Conservation (phyloP, 2,888 invertebrate species). For the Rotaria sp. region DNA sequence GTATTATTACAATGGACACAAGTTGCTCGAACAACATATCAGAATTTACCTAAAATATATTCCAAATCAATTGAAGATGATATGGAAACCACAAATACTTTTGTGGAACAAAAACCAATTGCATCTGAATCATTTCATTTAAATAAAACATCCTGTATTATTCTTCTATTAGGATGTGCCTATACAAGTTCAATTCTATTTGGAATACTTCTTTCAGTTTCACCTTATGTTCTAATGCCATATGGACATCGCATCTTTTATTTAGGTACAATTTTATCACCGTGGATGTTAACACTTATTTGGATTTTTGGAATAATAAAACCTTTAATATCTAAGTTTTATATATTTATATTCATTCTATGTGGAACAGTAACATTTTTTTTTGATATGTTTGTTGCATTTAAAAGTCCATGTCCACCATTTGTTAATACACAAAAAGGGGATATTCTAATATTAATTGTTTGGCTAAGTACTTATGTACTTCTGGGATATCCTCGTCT, state of each 20-base stretch:
- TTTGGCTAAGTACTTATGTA: not conserved
- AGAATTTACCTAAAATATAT: not conserved
- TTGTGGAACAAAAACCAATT: not conserved
- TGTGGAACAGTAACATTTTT: not conserved
- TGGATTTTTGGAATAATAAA: not conserved
- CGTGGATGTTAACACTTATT: not conserved
- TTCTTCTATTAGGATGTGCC: not conserved
- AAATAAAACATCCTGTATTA: not conserved
- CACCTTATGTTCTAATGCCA: not conserved
- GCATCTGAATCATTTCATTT: not conserved
- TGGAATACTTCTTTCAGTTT: not conserved
- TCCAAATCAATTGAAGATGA: not conserved
- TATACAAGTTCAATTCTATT: not conserved
- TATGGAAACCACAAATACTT: not conserved
- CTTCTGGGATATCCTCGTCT: not conserved
- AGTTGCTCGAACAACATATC: not conserved
- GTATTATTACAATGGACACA: not conserved
- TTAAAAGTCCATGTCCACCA: not conserved
- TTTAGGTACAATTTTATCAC: not conserved
- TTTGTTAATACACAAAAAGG: not conserved
- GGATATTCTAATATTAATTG: not conserved
- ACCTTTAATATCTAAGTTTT: not conserved
- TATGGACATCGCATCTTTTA: not conserved
- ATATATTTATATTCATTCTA: not conserved
- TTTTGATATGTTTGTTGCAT: not conserved